Conservation (phyloP, 35 echinoderm and acorn worm species). For the Hemicentrotus pulcherrimus region DNA sequence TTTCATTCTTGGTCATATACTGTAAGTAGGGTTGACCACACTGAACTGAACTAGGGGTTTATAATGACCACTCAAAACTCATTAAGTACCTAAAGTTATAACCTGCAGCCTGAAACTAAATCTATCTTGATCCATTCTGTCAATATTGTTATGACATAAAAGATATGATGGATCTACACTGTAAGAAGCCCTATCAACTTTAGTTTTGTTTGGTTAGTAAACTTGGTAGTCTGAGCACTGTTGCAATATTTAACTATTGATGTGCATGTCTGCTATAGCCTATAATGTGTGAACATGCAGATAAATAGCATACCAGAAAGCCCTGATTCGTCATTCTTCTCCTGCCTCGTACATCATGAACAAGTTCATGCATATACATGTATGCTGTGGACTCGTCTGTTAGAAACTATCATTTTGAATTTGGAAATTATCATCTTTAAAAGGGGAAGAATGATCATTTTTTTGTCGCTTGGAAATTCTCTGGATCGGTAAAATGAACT, state of each 20-base stretch:
- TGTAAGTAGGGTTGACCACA: not conserved
- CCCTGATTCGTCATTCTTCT: not conserved
- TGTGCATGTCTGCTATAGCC: no score
- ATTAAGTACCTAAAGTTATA: not conserved
- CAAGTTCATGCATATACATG: not conserved
- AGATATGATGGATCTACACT: not conserved
- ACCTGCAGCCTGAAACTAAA: not conserved
- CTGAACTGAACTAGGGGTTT: not conserved
- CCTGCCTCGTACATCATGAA: not conserved
- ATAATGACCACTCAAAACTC: not conserved
- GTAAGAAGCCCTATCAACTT: not conserved
- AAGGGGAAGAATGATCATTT: not conserved
- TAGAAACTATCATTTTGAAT: not conserved
- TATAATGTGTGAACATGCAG: not conserved
- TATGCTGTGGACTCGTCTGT: not conserved
- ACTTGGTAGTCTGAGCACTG: not conserved
- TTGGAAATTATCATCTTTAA: not conserved
- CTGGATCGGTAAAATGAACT: not conserved
- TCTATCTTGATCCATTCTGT: not conserved
- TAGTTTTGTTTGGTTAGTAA: slow-evolving; percentile 14
- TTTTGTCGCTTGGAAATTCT: not conserved
- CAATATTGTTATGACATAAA: not conserved
- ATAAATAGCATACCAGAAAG: not conserved
- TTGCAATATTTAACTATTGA: no score
- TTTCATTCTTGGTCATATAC: not conserved